Evolutionary conservation across 1,140 invertebrate species (phyloP).

Genomic region (Caenorhabditis remanei): DNA sequence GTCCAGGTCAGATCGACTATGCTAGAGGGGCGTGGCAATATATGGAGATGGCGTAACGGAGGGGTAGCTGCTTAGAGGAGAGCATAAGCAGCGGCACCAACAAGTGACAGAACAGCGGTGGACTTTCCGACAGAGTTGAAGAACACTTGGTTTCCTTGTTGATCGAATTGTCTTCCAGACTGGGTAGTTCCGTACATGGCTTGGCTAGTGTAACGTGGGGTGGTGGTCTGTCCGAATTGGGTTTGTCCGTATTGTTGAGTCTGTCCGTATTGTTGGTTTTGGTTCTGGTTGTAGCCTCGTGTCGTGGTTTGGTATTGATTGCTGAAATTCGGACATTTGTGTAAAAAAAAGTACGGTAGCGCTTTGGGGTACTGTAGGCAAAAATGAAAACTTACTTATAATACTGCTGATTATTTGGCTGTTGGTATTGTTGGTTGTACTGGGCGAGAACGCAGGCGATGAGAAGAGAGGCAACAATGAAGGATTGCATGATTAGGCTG

Average conservation of each 20-base stretch:
- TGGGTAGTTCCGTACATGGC: slow-evolving; percentile 19
- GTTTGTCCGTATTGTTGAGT: slow-evolving; percentile 26
- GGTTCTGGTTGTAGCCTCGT: slow-evolving; percentile 26
- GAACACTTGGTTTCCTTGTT: slow-evolving; percentile 15
- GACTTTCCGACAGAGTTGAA: slow-evolving; percentile 34
- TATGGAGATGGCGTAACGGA: no score
- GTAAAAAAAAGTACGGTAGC: no score
- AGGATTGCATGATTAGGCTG: slow-evolving; percentile 34
- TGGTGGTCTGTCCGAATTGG: slow-evolving; percentile 18
- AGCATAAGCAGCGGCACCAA: slow-evolving; percentile 30
- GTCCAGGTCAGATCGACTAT: no score
- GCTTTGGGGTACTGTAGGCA: background rate
- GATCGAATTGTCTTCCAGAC: slow-evolving; percentile 29
- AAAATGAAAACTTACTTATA: slow-evolving; percentile 10
- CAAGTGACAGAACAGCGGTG: background rate
- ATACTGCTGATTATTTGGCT: slow-evolving; percentile 48
- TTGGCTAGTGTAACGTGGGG: slow-evolving; percentile 44
- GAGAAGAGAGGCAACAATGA: slow-evolving; percentile 25
- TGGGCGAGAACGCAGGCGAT: slow-evolving; percentile 14
- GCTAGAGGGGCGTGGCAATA: no score
- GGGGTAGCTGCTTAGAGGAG: background rate
- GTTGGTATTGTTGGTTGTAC: slow-evolving; percentile 30
- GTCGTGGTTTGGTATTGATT: slow-evolving; percentile 51
- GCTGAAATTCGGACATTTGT: no score
- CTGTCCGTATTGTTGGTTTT: background rate